Evolutionary conservation across 2,113 vertebrate species (phyloP).

Genomic region (Carlito syrichta): DNA sequence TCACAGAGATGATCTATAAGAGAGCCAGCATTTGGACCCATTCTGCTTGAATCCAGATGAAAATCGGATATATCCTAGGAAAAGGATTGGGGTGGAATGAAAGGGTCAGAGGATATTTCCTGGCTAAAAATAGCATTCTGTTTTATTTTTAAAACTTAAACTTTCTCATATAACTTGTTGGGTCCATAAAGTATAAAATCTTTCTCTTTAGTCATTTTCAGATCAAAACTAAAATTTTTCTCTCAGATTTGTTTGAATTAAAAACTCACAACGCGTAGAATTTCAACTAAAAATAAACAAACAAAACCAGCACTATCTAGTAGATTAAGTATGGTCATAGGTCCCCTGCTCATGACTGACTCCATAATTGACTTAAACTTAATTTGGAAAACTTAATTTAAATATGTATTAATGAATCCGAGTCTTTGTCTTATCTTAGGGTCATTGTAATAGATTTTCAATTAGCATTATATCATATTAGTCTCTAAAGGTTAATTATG

Average conservation of each 20-base stretch:
- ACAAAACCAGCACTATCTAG: not conserved
- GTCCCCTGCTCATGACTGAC: not conserved
- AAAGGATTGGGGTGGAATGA: not conserved
- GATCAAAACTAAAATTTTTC: not conserved
- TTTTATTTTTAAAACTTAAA: not conserved
- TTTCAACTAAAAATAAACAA: not conserved
- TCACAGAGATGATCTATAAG: not conserved
- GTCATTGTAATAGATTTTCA: too few species aligned
- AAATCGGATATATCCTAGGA: fast-evolving
- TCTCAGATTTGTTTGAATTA: not conserved
- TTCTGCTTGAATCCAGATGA: fast-evolving
- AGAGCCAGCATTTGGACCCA: not conserved
- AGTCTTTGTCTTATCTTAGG: not conserved
- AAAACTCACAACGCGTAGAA: not conserved
- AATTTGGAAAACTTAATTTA: not conserved
- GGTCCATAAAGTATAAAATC: not conserved
- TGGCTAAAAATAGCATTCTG: not conserved
- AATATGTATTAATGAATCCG: not conserved
- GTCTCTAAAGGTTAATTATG: not conserved
- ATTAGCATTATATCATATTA: not conserved
- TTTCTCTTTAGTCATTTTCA: not conserved
- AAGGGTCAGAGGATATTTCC: fast-evolving
- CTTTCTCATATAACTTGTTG: not conserved
- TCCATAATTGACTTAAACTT: not conserved
- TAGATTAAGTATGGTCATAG: fast-evolving